Evolutionary conservation across 2,797 vertebrate genomes (phyloP), one percentile per base, ranked within the genome.

Genomic region (Gymnopithys bicolor): DNA sequence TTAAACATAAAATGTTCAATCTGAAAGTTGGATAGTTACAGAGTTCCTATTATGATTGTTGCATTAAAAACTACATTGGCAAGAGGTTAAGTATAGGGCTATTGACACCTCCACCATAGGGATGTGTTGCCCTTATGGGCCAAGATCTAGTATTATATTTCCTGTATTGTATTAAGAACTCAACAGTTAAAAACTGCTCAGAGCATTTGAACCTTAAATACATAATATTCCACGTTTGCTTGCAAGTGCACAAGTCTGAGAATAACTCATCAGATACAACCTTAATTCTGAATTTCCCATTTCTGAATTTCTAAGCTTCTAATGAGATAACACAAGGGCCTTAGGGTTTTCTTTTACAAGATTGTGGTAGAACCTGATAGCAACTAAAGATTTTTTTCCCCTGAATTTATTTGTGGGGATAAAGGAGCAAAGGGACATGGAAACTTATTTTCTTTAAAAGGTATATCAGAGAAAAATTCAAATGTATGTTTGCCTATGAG

Each of bases 401-500:
- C 13, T 1, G 1, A 41, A 14, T n/a, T 62, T 79, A 28, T 74
- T 80, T n/a, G 24, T 66, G 4, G 9, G 19, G 13, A 60, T 67
- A 75, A 41, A 77, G n/a, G 10, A 71, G 3, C 41, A 2, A 10
- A 9, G 56, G 10, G 16, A 66, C 21, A 30, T 1, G 2, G 10
- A 64, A 55, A 27, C 1, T 15, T 53, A 41, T 23, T 52, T 68
- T 45, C 4, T 43, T 17, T 43, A 21, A 28, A 67, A 74, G 4
- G 6, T n/a, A 25, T 13, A 79, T 11, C 19, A 49, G 37, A 68
- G 7, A 83, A 22, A 4, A 66, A 45, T 28, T 85, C 43, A 32
- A 82, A 41, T 9, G 11, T 15, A 2, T n/a, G 8, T 28, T 59
- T 25, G 10, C 24, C 35, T 62, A 37, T 0, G 0, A 43, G 16